Evolutionary conservation across 2,888 invertebrate species (phyloP), one percentile per base, ranked within the genome.

Genomic region (Mantis religiosa): DNA sequence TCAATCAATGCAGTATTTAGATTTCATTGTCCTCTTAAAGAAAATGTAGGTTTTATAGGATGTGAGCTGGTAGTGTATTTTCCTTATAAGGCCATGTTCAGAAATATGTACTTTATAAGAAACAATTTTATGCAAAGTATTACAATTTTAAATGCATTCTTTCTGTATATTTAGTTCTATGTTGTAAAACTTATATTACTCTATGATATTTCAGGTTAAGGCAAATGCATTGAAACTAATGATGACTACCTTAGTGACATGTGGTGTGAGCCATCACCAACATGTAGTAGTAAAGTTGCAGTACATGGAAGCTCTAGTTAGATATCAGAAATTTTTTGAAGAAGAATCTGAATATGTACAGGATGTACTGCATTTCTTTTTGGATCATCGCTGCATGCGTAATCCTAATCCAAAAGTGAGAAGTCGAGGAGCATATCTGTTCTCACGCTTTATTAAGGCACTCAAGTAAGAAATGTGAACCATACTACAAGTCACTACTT

Each of bases 251-350:
- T 91, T 94, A 90, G 92, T 94, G 20, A 92, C 93, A 3, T 93
- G 93, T 90, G 93, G 93, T 81, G 93, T 94, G 14, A 93, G 93
- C 90, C 91, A 92, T 30, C 93, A 93, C 90, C 92, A 92, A 25
- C 94, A 95, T 91, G 92, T 92, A 85, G 92, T 93, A 15, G 94
- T 94, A 1, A 92, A 92, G 83, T 91, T 94, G 30, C 94, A 94
- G 91, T 94, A 93, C 47, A 89, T 90, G 34, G 90, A 90, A 84
- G 91, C 91, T 82, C 92, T 94, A 28, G 93, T 93, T n/a, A 93
- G 95, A 47, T 95, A 94, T 90, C 94, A 95, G 90, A 94, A 94
- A 91, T 94, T 94, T 92, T 94, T 95, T 91, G 91, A 92, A 27
- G 92, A 92, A 82, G 94, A 94, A 90, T 93, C 94, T 7, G 92